Conservation (phyloP, 2,113 vertebrate species). For the Amphiprion ocellaris region DNA sequence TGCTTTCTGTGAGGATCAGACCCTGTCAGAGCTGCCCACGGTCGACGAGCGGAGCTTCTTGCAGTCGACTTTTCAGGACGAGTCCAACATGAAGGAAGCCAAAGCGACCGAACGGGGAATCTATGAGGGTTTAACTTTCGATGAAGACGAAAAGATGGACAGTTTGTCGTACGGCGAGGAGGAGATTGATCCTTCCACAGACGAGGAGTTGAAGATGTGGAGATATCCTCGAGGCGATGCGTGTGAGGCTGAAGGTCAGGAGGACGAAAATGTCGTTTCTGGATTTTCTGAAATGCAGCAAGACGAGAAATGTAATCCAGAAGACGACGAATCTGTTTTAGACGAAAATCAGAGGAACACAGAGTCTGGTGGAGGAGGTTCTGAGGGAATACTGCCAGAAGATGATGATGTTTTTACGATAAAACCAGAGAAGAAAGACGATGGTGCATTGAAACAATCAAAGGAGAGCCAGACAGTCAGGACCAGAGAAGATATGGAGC, state of each 20-base stretch:
- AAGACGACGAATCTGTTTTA: neutral
- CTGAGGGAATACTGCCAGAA: neutral
- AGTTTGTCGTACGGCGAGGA: slow-evolving; percentile 39
- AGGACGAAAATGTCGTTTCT: neutral
- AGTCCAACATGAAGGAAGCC: neutral
- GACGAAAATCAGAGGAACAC: neutral
- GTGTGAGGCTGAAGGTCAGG: neutral
- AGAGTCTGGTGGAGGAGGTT: neutral
- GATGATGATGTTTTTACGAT: neutral
- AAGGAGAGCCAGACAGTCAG: neutral
- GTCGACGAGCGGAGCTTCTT: slow-evolving; percentile 18
- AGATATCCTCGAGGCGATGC: slow-evolving; percentile 50
- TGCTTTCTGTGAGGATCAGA: neutral
- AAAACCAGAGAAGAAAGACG: neutral
- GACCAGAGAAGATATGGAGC: neutral
- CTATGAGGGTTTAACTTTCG: slow-evolving; percentile 11
- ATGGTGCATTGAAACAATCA: neutral
- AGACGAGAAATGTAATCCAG: neutral
- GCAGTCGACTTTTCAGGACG: neutral
- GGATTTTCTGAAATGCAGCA: neutral
- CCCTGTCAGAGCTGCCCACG: neutral
- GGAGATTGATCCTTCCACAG: slow-evolving; percentile 63
- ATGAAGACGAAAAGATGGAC: slow-evolving; percentile 26
- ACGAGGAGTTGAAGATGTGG: slow-evolving; percentile 69
- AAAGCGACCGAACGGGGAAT: neutral